phyloP scores from a whole-genome alignment of 2,797 vertebrate species.

The Toxotes lorentzi region DNA sequence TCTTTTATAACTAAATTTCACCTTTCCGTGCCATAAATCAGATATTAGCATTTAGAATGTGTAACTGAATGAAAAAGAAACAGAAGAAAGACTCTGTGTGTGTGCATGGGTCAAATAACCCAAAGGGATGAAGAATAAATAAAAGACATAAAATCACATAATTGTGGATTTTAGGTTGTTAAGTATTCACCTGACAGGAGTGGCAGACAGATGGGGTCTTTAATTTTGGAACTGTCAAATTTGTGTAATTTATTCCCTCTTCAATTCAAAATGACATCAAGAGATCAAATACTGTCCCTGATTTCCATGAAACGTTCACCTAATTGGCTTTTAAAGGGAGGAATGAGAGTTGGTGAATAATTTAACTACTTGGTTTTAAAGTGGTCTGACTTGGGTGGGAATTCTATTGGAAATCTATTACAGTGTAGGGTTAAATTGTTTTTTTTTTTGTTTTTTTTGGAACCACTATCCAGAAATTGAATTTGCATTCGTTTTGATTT shows the following conservation, averaged over 20 bases:
- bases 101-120: conserved; percentile 15
- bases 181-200: conserved; percentile 58
- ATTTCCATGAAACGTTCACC: conserved; percentile 72
- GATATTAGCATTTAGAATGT: neutral
- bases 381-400: conserved; percentile 50
- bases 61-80: neutral
- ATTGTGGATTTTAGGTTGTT: conserved; percentile 56
- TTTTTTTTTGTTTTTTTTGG: conserved; percentile 31
- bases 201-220: conserved; percentile 55
- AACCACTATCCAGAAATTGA: conserved; percentile 51
- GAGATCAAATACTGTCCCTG: conserved; percentile 70
- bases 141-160: conserved; percentile 27
- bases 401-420: conserved; percentile 63
- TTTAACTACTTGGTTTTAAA: conserved; percentile 67
- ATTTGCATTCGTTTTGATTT: conserved; percentile 65
- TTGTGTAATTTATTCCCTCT: conserved; percentile 73
- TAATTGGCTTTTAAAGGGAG: conserved; percentile 77
- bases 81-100: neutral
- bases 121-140: neutral
- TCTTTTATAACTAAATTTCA: neutral
- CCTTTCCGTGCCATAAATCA: neutral
- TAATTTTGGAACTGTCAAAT: conserved; percentile 67
- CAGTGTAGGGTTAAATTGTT: conserved; percentile 48
- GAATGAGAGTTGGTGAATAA: conserved; percentile 65
- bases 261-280: conserved; percentile 72